Evolutionary conservation across 2,888 invertebrate species (phyloP).

Genomic region (Chloroclystis v-ata): DNA sequence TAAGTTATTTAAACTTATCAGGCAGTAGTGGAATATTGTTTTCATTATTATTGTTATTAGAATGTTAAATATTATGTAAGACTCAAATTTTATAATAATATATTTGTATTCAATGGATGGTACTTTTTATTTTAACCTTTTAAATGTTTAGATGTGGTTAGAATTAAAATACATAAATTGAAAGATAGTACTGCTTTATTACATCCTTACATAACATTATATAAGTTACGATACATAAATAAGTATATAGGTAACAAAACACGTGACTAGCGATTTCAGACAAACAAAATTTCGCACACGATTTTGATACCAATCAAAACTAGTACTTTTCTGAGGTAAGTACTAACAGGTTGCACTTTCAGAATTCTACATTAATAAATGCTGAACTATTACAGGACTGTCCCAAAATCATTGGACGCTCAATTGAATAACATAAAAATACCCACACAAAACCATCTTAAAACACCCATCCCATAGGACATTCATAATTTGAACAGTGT

Average conservation of each 20-base stretch:
- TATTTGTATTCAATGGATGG: slow-evolving; percentile 35
- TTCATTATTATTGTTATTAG: not conserved
- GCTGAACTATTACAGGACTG: too few relatives aligned
- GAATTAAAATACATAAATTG: slow-evolving; percentile 31
- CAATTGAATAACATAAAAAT: too few relatives aligned
- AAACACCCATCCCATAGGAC: too few relatives aligned
- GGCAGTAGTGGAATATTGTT: not conserved
- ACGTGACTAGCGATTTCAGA: slow-evolving; percentile 73
- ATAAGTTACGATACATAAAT: slow-evolving; percentile 76
- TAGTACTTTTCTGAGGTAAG: slow-evolving; percentile 1
- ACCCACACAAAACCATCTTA: too few relatives aligned
- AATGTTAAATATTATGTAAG: not conserved
- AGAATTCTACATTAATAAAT: not conserved
- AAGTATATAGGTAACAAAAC: slow-evolving; percentile 75
- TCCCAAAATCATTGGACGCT: too few relatives aligned
- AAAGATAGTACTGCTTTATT: slow-evolving; percentile 72
- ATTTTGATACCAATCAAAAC: slow-evolving; percentile 23
- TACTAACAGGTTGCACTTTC: slow-evolving; percentile 1
- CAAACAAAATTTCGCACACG: slow-evolving; percentile 25
- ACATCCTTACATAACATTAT: slow-evolving; percentile 59
- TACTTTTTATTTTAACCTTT: slow-evolving; percentile 31
- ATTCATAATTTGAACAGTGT: too few relatives aligned
- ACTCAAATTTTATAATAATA: slow-evolving; percentile 6
- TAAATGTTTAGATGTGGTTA: not conserved
- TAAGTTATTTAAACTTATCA: too few relatives aligned